Conservation (phyloP, 2,797 vertebrate species). For the Mallotus villosus region DNA sequence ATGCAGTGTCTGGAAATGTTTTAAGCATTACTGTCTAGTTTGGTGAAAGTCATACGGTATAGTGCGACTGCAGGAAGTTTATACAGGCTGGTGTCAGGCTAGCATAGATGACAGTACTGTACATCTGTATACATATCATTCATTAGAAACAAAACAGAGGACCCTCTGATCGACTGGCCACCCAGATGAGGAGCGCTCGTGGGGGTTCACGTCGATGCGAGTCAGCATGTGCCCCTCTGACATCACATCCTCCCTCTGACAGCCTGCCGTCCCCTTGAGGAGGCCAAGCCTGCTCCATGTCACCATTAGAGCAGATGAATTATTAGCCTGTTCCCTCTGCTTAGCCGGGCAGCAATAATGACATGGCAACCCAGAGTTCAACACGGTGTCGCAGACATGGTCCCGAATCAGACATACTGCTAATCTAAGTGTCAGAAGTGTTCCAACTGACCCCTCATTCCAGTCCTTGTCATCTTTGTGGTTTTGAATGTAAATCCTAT, state of each 20-base stretch:
- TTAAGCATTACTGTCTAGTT: not conserved
- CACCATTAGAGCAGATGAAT: conserved; percentile 63
- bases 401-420: conserved; percentile 54
- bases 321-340: conserved; percentile 66
- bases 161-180: not conserved
- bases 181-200: no score
- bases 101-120: not conserved
- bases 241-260: not conserved
- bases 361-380: conserved; percentile 65
- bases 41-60: not conserved
- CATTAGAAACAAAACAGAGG: not conserved
- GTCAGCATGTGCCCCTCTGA: not conserved
- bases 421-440: conserved; percentile 58
- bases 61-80: not conserved
- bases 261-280: conserved; percentile 25
- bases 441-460: conserved; percentile 11
- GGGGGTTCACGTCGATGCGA: not conserved
- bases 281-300: conserved; percentile 51
- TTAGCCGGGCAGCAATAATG: conserved; percentile 63
- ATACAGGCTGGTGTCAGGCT: not conserved
- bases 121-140: not conserved
- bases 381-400: conserved; percentile 51
- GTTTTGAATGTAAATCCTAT: not conserved
- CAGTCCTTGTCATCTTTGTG: no score
- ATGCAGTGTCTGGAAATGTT: not conserved